Evolutionary conservation across 2,888 invertebrate species (phyloP), one percentile per base, ranked within the genome.

Genomic region (Drosophila anomalipes): DNA sequence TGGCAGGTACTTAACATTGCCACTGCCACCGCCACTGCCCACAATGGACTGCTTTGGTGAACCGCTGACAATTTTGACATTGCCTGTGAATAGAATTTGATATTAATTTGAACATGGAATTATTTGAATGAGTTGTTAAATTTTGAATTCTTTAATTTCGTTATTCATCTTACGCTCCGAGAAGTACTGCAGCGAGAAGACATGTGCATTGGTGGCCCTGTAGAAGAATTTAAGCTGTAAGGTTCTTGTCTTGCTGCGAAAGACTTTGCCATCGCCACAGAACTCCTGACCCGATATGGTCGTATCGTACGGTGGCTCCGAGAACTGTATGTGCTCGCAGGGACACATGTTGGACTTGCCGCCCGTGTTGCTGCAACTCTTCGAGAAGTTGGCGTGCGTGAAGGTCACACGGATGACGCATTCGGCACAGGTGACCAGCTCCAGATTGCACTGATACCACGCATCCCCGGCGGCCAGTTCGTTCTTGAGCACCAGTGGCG

Each of bases 381-480:
- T 93, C 2, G 93, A 92, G 76, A 93, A 93, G 68, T 93, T 93
- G 14, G 92, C 86, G 64, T 91, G 91, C 1, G 91, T 92, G 39
- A 93, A 93, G 22, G 93, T 93, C 33, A 93, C 91, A 30, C 93
- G 91, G 26, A 93, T 95, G 59, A 96, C 94, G 89, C 96, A 96
- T 26, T 96, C 95, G 1, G 96, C 95, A 89, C 96, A 96, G 4
- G 96, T 96, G 51, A 96, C 95, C 76, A 96, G 93, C 91, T 96
- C 96, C 64, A 96, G 92, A 76, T 94, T 95, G 89, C 96, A 96
- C 81, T 95, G 95, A 67, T 93, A 93, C 93, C 93, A 93, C 37
- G 92, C 86, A 73, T 94, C 94, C 1, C 49, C 69, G 0, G 76
- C 69, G n/a, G 79, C 61, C 28, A 78, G 66, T 33, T 74, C 83